Base-by-base conservation (phyloP, 2,888 invertebrate genomes). In the Amiota communis region DNA sequence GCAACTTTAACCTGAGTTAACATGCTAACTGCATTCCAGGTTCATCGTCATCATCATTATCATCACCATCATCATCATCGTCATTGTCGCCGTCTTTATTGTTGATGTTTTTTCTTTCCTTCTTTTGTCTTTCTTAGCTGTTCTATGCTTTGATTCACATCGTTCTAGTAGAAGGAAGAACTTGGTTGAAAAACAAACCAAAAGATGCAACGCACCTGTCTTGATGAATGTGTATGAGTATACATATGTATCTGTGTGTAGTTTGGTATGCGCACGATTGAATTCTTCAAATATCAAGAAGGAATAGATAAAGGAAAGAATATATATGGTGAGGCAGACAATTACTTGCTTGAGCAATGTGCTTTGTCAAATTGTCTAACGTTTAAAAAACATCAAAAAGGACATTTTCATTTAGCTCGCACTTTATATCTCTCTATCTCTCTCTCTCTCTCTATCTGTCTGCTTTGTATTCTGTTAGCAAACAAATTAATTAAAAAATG, bases 1-100 rank as follows among this genome's bases (percentile, higher is more conserved):
- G 36, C 36, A 36, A 36, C 36, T 80, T 80, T 75, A 80, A 80
- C 80, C 80, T 80, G 75, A 71, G 12, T 23, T 10, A 68, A 53
- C 67, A 53, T 23, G 67, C 67, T 53, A 68, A 68, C 67, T 68
- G 53, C 67, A 68, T 68, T 23, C 67, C 67, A 51, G 9, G 67
- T 53, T 51, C 67, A 23, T 17, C n/a, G 23, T 49, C 15, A 63
- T 36, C 36, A 36, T 36, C 36, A 36, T 36, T 36, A 36, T 36
- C 36, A 36, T 36, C 36, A 36, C 6, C 36, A 36, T 36, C 6
- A 36, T 36, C 36, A 36, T 36, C 36, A 36, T 36, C 8, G 6
- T 36, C 36, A 6, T 6, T 6, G 36, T 36, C 36, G 36, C 36
- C 6, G 36, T 36, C 36, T 2, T 51, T 15, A 23, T 49, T 51